Conservation (phyloP, 2,797 vertebrate genomes). For the Propithecus perrieri region DNA sequence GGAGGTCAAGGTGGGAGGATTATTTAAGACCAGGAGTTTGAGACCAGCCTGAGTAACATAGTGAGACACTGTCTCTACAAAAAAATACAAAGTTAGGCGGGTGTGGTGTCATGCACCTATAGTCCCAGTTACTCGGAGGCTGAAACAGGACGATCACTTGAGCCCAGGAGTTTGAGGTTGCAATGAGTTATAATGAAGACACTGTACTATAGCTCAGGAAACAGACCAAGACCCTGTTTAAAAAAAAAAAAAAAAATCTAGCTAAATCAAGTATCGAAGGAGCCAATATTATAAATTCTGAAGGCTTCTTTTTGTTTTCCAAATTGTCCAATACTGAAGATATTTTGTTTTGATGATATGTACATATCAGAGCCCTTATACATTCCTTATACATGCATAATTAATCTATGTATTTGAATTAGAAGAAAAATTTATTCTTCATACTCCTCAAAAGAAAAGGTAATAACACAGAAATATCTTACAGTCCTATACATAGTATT, state of each 20-base stretch:
- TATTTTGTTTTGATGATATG: background rate
- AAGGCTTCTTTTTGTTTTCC: background rate
- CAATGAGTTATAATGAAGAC: background rate
- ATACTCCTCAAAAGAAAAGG: slow-evolving; percentile 11
- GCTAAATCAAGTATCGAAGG: background rate
- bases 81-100: background rate
- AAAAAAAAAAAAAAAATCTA: background rate
- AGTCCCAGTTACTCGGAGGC: background rate
- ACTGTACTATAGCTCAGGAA: background rate
- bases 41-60: background rate
- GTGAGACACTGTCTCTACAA: background rate
- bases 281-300: background rate
- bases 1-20: background rate
- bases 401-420: background rate
- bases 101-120: background rate
- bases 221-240: background rate
- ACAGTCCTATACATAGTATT: background rate
- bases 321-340: background rate
- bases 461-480: background rate
- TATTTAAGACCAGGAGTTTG: background rate
- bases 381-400: background rate
- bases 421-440: background rate
- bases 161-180: background rate
- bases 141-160: background rate
- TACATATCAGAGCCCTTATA: background rate